Conservation (phyloP, 2,888 invertebrate species). For the Caenorhabditis becei region DNA sequence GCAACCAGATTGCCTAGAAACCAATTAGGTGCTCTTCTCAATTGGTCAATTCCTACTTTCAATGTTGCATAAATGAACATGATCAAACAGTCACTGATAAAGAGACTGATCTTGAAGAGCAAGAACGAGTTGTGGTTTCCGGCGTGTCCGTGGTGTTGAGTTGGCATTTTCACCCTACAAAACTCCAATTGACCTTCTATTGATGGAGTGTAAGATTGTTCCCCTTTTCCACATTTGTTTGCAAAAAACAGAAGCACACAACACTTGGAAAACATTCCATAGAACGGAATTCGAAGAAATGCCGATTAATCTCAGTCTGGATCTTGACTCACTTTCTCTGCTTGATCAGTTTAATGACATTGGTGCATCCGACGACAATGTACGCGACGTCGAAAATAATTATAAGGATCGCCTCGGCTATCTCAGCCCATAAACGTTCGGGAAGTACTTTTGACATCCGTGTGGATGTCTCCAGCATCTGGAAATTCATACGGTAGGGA, state of each 20-base stretch:
- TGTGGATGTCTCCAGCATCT: conserved; percentile 42
- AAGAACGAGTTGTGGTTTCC: conserved; percentile 38
- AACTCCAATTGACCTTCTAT: background rate
- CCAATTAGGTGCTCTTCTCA: background rate
- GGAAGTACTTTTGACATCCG: conserved; percentile 30
- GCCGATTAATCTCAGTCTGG: background rate
- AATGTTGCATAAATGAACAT: conserved; percentile 74
- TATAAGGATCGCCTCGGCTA: conserved; percentile 26
- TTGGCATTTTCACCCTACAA: conserved; percentile 34
- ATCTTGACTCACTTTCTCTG: conserved; percentile 21
- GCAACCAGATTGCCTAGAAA: conserved; percentile 73
- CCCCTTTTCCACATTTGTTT: background rate
- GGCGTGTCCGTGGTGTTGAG: conserved; percentile 22
- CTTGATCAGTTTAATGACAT: conserved; percentile 15
- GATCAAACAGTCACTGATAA: conserved; percentile 76
- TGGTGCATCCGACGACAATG: conserved; percentile 12
- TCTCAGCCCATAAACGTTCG: conserved; percentile 36
- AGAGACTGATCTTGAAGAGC: conserved; percentile 75
- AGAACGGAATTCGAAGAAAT: background rate
- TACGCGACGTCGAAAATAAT: conserved; percentile 17
- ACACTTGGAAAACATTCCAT: background rate
- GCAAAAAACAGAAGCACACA: background rate
- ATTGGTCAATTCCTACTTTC: conserved; percentile 61
- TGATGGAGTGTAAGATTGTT: background rate
- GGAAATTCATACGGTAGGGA: background rate